Conservation (phyloP, 2,888 invertebrate genomes). For the Scaptomyza tumidula region DNA sequence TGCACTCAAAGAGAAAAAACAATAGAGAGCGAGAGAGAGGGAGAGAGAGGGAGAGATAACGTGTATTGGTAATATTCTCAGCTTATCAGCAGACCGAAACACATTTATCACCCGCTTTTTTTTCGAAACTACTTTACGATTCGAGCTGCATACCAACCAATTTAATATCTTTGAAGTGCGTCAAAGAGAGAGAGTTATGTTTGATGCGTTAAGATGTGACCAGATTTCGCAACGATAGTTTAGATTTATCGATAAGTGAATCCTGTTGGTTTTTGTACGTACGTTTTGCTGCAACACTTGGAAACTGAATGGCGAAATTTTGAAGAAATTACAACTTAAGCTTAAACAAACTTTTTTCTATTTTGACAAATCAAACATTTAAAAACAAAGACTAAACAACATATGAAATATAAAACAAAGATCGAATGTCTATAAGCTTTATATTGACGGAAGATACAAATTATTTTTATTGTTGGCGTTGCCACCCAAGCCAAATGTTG, state of each 20-base stretch:
- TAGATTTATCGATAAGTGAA: not conserved
- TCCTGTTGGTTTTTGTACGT: constrained; percentile 2
- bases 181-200: constrained; percentile 3
- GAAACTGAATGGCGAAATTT: constrained; percentile 35
- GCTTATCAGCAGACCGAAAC: constrained; percentile 6
- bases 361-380: constrained; percentile 30
- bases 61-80: not conserved
- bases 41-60: constrained; percentile 28
- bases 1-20: constrained; percentile 6
- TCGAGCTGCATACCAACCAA: constrained; percentile 13
- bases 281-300: constrained; percentile 12
- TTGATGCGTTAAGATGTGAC: constrained; percentile 44
- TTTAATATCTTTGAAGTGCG: constrained; percentile 18
- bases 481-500: not conserved
- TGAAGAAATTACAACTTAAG: constrained; percentile 25
- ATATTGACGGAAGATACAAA: too few species aligned
- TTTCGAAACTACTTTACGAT: not conserved
- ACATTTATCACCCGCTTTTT: constrained; percentile 23
- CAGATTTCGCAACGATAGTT: constrained; percentile 13
- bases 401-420: constrained; percentile 46
- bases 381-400: constrained; percentile 12
- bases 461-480: not conserved
- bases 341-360: constrained; percentile 14
- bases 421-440: not conserved
- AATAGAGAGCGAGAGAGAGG: constrained; percentile 1